These are phyloP conservation scores for Lamellibrachia columna DNA, from an alignment of 2,888 invertebrate genomes.

Conservation along the genomic window DNA sequence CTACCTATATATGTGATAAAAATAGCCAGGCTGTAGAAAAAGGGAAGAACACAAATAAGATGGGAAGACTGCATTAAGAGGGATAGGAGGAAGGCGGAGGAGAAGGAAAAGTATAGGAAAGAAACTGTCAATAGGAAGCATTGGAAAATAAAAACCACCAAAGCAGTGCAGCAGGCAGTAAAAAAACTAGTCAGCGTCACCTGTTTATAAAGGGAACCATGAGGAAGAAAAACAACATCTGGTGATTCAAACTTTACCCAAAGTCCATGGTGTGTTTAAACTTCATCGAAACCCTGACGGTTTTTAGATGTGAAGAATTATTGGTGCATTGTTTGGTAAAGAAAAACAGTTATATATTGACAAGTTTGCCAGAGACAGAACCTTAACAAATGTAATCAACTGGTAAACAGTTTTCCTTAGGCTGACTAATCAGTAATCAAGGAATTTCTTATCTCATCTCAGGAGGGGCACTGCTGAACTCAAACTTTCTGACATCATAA, in stretches of 20 bases:
- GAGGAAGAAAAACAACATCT: neutral
- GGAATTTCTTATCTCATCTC: neutral
- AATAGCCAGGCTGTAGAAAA: no score
- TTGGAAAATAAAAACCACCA: no score
- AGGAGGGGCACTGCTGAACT: neutral
- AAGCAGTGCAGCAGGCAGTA: no score
- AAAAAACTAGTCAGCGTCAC: no score
- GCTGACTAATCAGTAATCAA: neutral
- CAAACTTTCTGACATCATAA: neutral
- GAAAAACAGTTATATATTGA: neutral
- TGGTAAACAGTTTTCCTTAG: neutral
- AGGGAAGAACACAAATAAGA: no score
- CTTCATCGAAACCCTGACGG: neutral
- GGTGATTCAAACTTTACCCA: neutral
- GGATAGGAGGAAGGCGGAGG: no score
- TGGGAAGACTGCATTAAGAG: no score
- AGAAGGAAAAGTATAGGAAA: no score
- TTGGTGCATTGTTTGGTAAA: neutral
- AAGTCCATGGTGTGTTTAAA: constrained; percentile 3
- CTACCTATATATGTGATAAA: no score
- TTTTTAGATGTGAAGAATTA: neutral
- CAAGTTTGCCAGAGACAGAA: neutral
- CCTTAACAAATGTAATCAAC: neutral
- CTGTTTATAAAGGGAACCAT: no score
- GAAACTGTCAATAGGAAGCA: no score